A percentile compares a stretch with the other conserved stretches of the same genome.
Conservation (phyloP, 2,888 invertebrate species). For the Epsilonema sp. region DNA sequence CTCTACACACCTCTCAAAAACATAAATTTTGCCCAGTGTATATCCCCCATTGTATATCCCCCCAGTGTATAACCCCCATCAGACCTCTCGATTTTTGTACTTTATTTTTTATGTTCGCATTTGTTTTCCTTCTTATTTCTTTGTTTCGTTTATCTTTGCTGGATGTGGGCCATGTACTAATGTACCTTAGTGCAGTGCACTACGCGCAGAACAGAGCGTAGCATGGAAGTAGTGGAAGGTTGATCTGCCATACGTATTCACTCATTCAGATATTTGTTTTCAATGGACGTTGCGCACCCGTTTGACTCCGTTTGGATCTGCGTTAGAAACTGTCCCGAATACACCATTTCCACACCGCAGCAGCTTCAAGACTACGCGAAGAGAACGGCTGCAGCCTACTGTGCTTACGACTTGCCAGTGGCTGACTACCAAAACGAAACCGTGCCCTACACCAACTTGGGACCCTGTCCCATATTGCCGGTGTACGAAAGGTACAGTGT, state of each 20-base stretch:
- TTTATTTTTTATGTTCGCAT: too few species aligned
- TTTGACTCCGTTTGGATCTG: constrained; percentile 62
- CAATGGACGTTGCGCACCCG: constrained; percentile 56
- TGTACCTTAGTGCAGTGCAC: too few species aligned
- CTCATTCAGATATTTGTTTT: constrained; percentile 49
- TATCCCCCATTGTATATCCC: too few species aligned
- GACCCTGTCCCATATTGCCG: constrained; percentile 58
- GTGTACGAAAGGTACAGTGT: constrained; percentile 46
- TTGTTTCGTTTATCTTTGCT: too few species aligned
- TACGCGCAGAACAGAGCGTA: not conserved
- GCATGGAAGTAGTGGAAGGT: not conserved
- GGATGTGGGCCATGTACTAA: too few species aligned
- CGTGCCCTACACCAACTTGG: constrained; percentile 24
- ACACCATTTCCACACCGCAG: constrained; percentile 41
- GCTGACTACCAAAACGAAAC: constrained; percentile 9
- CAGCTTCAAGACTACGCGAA: constrained; percentile 53
- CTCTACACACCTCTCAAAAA: too few species aligned
- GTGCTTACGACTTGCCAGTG: constrained; percentile 38
- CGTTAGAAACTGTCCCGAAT: constrained; percentile 62
- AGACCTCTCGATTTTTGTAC: too few species aligned
- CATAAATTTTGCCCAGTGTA: too few species aligned
- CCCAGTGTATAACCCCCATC: too few species aligned
- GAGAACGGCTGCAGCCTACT: constrained; percentile 57
- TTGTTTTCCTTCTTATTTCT: too few species aligned
- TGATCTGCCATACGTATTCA: not conserved